phyloP scores from a whole-genome alignment of 2,888 invertebrate species.

The Elaeidobius kamerunicus region DNA sequence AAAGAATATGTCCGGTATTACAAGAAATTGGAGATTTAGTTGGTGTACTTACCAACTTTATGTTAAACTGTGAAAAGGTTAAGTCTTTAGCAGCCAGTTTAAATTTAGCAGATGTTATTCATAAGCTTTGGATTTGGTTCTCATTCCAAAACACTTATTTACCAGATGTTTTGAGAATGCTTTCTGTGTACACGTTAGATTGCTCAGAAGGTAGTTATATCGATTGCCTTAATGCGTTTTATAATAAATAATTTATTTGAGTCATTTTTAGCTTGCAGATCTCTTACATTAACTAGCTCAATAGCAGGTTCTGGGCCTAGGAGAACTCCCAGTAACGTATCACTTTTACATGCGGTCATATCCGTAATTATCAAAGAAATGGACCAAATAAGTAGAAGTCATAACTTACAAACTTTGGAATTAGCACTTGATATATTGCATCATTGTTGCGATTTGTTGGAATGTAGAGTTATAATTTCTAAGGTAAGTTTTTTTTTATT shows the following conservation, averaged over 20 bases:
- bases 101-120: constrained; percentile 57
- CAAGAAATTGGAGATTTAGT: constrained; percentile 58
- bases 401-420: constrained; percentile 49
- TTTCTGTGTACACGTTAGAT: constrained; percentile 62
- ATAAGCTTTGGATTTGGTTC: constrained; percentile 68
- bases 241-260: background rate
- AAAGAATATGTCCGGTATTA: constrained; percentile 52
- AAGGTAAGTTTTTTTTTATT: constrained; percentile 54
- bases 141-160: constrained; percentile 56
- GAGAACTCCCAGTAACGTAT: constrained; percentile 52
- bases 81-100: constrained; percentile 57
- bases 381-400: constrained; percentile 50
- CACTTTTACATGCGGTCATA: constrained; percentile 54
- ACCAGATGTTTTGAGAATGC: constrained; percentile 55
- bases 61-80: constrained; percentile 54
- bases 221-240: background rate
- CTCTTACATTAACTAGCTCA: constrained; percentile 53
- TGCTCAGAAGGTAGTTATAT: constrained; percentile 57
- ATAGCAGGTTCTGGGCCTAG: constrained; percentile 53
- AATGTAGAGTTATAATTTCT: constrained; percentile 59
- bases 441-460: constrained; percentile 56
- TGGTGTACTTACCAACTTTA: constrained; percentile 57
- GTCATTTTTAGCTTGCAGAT: constrained; percentile 50
- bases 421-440: constrained; percentile 53
- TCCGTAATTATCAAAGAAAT: constrained; percentile 53